Evolutionary conservation across 2,888 invertebrate genomes (phyloP).

Genomic region (Nipponacmea schrenckii): DNA sequence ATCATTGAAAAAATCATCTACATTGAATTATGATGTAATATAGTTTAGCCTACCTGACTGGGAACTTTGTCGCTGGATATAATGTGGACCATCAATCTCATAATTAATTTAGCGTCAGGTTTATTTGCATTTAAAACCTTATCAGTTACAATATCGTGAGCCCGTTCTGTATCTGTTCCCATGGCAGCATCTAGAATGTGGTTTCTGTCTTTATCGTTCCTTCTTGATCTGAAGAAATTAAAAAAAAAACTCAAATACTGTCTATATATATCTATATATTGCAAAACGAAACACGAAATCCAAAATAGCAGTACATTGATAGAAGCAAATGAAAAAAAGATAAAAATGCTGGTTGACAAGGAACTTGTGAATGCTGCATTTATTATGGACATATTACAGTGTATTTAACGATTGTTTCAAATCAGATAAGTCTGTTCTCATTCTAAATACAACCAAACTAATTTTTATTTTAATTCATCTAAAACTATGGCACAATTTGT

Average conservation of each 20-base stretch:
- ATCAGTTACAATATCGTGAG: conserved; percentile 35
- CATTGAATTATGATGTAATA: background rate
- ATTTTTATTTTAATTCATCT: no score
- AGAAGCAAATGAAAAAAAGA: background rate
- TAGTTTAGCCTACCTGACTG: conserved; percentile 28
- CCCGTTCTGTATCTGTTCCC: conserved; percentile 28
- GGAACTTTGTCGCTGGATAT: conserved; percentile 38
- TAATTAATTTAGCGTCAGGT: conserved; percentile 28
- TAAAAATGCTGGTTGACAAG: no score
- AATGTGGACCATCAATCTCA: conserved; percentile 40
- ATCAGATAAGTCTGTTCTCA: no score
- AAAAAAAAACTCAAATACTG: no score
- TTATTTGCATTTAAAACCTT: conserved; percentile 29
- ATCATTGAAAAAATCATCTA: no score
- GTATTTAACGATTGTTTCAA: no score
- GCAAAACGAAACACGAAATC: no score
- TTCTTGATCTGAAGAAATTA: conserved; percentile 21
- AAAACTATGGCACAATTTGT: no score
- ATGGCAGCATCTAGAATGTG: conserved; percentile 45
- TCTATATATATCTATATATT: no score
- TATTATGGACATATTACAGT: no score
- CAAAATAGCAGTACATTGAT: background rate
- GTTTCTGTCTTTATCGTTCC: conserved; percentile 26
- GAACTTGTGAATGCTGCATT: no score
- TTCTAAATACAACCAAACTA: no score